These are phyloP conservation scores for Onychorhynchus coronatus DNA, from an alignment of 2,113 vertebrate species.

Conservation along the genomic window DNA sequence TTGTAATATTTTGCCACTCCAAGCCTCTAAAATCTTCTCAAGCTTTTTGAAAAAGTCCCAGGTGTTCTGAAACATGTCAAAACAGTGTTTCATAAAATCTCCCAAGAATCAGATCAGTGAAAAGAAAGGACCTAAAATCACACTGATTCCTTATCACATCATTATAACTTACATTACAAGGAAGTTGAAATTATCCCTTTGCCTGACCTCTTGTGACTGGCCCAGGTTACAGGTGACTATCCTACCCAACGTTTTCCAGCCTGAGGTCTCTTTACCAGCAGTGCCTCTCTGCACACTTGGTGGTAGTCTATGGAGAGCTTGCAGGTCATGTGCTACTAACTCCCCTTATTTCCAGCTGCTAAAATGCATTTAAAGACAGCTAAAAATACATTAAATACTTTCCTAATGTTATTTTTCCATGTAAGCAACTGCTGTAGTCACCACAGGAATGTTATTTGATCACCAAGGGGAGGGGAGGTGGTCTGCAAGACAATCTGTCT, in stretches of 20 bases:
- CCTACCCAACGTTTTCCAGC: neutral
- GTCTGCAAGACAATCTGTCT: slow-evolving; percentile 42
- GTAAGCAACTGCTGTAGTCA: slow-evolving; percentile 65
- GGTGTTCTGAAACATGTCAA: neutral
- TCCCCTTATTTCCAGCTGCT: slow-evolving; percentile 58
- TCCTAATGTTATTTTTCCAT: slow-evolving; percentile 67
- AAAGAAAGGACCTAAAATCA: neutral
- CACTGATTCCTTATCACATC: neutral
- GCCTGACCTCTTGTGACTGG: neutral
- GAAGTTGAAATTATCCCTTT: neutral
- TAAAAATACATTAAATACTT: slow-evolving; percentile 70
- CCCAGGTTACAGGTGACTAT: neutral
- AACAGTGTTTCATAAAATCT: neutral
- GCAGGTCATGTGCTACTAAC: slow-evolving; percentile 10
- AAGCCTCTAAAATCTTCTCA: neutral
- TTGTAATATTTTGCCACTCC: neutral
- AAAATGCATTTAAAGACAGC: slow-evolving; percentile 65
- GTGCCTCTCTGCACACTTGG: neutral
- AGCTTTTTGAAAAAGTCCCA: neutral
- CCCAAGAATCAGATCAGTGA: neutral
- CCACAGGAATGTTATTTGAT: slow-evolving; percentile 65
- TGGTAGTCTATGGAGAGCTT: neutral
- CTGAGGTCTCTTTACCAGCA: neutral
- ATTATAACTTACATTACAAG: neutral
- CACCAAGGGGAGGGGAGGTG: slow-evolving; percentile 53